Conservation (phyloP, 2,113 vertebrate genomes). For the Lepisosteus oculatus region DNA sequence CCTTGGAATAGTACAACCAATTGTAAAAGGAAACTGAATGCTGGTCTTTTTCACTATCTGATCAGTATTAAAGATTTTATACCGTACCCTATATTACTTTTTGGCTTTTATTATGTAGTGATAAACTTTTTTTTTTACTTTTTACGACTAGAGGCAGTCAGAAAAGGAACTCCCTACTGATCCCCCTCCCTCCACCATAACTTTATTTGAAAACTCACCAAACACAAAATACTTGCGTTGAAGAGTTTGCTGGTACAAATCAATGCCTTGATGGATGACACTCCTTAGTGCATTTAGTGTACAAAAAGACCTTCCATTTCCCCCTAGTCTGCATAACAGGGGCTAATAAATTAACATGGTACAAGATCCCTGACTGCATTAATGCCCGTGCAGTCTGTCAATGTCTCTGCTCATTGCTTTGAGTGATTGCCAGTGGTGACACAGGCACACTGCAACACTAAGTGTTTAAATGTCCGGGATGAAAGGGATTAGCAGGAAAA, state of each 20-base stretch:
- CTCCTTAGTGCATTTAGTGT: slow-evolving; percentile 32
- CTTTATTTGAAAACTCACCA: slow-evolving; percentile 7
- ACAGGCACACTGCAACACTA: slow-evolving; percentile 46
- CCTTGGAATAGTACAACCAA: too few species aligned
- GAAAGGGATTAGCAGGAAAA: slow-evolving; percentile 49
- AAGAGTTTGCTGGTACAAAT: slow-evolving; percentile 39
- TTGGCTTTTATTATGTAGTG: too few species aligned
- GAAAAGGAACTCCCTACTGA: too few species aligned
- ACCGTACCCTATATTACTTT: too few species aligned
- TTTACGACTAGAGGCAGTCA: too few species aligned
- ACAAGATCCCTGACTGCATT: slow-evolving; percentile 31
- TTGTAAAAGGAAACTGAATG: too few species aligned
- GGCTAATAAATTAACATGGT: slow-evolving; percentile 39
- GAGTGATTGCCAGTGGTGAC: slow-evolving; percentile 63
- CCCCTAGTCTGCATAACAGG: slow-evolving; percentile 31
- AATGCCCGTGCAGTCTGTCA: slow-evolving; percentile 48
- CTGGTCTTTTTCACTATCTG: too few species aligned
- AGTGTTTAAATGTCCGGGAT: slow-evolving; percentile 57
- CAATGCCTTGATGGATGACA: slow-evolving; percentile 37
- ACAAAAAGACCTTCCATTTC: slow-evolving; percentile 23
- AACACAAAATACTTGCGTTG: slow-evolving; percentile 25
- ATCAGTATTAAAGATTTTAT: too few species aligned
- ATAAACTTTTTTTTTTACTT: too few species aligned
- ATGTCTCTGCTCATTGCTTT: slow-evolving; percentile 55
- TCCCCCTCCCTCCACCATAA: background rate